Base-by-base conservation (phyloP, 2,888 invertebrate species). In the Tromatobia lineatoria region DNA sequence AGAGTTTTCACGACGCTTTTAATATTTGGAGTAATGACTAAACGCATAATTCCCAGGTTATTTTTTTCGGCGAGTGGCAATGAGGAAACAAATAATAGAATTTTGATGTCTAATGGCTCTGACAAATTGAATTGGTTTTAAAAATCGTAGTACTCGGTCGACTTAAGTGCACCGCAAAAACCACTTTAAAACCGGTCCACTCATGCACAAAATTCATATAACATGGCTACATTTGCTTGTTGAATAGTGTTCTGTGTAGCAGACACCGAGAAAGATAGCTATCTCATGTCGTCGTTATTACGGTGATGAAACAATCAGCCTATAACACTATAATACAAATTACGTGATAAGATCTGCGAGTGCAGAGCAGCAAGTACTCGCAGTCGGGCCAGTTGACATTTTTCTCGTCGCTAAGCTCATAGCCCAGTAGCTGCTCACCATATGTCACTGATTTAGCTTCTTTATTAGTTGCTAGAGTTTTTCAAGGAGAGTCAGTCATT, bases 291-390 rank as follows among this genome's bases (percentile, higher is more conserved):
- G 80, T 79, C 80, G 80, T 83, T 80, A 77, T 77, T 67, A 77
- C 73, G 76, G 80, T 77, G 83, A 83, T 83, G 80, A 80, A 83
- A 83, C 83, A 83, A 80, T 83, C 83, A 83, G 80, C 66, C 76
- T 80, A 80, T 83, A 73, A 80, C 66, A 67, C 73, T 80, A 77
- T 80, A 73, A 76, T 80, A 80, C 73, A 83, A 80, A 70, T 83
- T 80, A 73, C 57, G 83, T 76, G 76, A 79, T 83, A 83, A 83
- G 61, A 83, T 75, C 70, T 64, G 64, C 61, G 25, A 80, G 83
- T 59, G 34, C n/a, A 15, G 59, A 73, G 42, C 45, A 67, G 73
- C 73, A 54, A 80, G 80, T 73, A 76, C 64, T 67, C 67, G 50
- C 67, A 80, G 66, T 73, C 67, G 50, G 42, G 73, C 61, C 57